Evolutionary conservation across 2,797 vertebrate species (phyloP).

Genomic region (Enteromius mattozi): DNA sequence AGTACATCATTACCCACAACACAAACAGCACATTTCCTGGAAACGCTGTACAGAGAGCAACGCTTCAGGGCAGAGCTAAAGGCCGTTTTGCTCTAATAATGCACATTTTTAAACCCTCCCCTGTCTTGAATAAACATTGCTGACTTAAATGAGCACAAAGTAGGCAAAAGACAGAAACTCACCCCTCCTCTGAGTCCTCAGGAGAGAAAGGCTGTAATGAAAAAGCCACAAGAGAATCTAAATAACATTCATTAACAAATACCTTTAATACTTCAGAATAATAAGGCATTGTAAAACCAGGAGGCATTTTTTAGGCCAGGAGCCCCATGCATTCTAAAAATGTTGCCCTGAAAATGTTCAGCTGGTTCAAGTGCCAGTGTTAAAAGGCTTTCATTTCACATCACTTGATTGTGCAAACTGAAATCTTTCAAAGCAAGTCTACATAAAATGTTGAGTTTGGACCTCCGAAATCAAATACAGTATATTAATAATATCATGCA

Average conservation of each 20-base stretch:
- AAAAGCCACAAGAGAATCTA: slow-evolving; percentile 40
- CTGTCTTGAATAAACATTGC: neutral
- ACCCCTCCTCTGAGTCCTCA: slow-evolving; percentile 83
- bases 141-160: neutral
- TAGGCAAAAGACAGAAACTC: slow-evolving; percentile 56
- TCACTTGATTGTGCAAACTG: too few species aligned
- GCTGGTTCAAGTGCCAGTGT: neutral
- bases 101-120: neutral
- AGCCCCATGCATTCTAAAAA: neutral
- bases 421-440: neutral
- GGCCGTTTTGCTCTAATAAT: slow-evolving; percentile 52
- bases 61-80: slow-evolving; percentile 52
- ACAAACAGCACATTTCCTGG: slow-evolving; percentile 63
- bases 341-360: neutral
- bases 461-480: neutral
- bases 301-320: neutral
- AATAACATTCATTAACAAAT: neutral
- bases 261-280: neutral
- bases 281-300: neutral
- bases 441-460: neutral
- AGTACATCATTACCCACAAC: slow-evolving; percentile 20
- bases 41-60: slow-evolving; percentile 50
- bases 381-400: neutral
- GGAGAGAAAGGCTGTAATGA: slow-evolving; percentile 70
- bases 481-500: neutral